Evolutionary conservation across 2,797 vertebrate species (phyloP).

Genomic region (Pantherophis vulpinus): DNA sequence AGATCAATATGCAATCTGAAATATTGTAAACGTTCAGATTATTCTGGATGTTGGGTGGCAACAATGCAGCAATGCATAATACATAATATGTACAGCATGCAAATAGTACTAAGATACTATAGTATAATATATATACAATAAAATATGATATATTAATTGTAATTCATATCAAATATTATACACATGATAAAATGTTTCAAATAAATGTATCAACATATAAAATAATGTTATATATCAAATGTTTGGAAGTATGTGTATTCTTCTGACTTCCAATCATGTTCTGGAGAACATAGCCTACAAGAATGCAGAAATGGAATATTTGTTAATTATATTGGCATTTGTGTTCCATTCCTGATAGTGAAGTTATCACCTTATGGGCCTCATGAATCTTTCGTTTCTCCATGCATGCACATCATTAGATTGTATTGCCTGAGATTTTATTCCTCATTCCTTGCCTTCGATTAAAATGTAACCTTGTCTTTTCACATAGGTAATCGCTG

Average conservation of each 20-base stretch:
- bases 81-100: not conserved
- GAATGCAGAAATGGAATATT: not conserved
- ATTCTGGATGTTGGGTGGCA: not conserved
- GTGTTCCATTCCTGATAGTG: not conserved
- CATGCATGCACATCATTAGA: not conserved
- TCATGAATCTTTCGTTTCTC: not conserved
- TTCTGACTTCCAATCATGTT: not conserved
- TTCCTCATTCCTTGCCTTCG: not conserved
- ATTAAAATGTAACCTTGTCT: constrained; percentile 35
- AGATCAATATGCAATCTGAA: not conserved
- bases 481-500: constrained; percentile 87
- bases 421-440: not conserved
- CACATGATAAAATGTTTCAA: not conserved
- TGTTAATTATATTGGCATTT: constrained; percentile 1
- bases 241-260: not conserved
- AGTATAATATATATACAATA: not conserved
- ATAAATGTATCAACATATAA: not conserved
- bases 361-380: not conserved
- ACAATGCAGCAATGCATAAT: not conserved
- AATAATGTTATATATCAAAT: not conserved
- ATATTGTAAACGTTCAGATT: not conserved
- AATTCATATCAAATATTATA: not conserved
- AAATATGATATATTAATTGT: not conserved
- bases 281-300: not conserved
- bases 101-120: not conserved